phyloP scores from a whole-genome alignment of 1,140 invertebrate genomes.

The Anoplophora glabripennis region DNA sequence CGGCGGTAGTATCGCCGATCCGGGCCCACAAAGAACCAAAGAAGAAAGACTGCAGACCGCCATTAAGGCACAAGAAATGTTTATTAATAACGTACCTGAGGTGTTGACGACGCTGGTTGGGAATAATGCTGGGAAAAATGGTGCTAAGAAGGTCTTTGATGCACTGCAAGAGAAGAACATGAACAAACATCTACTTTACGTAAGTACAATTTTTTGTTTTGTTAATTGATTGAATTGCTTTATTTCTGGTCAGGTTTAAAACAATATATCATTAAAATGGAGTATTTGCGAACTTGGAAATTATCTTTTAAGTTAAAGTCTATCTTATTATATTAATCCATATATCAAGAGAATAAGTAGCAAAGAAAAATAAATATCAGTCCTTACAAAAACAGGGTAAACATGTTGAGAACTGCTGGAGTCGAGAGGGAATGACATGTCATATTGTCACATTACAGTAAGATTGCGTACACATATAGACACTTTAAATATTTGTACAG shows the following conservation, averaged over 20 bases:
- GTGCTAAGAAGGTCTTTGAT: conserved; percentile 83
- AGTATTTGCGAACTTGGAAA: too few species aligned
- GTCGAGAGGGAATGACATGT: too few species aligned
- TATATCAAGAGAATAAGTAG: too few species aligned
- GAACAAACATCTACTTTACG: conserved; percentile 91
- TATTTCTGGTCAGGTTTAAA: conserved; percentile 10
- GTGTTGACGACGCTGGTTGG: conserved; percentile 81
- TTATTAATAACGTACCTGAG: conserved; percentile 73
- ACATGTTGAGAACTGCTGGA: too few species aligned
- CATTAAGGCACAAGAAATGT: conserved; percentile 61
- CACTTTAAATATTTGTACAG: too few species aligned
- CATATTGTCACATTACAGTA: too few species aligned
- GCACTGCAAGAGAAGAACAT: conserved; percentile 79
- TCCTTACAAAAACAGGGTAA: too few species aligned
- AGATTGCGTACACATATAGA: too few species aligned
- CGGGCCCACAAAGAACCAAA: conserved; percentile 58
- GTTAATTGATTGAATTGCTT: conserved; percentile 2
- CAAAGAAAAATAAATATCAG: too few species aligned
- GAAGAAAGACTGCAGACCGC: conserved; percentile 69
- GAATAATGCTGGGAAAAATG: conserved; percentile 76
- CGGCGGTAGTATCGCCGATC: conserved; percentile 64
- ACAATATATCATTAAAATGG: too few species aligned
- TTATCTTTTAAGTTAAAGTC: too few species aligned
- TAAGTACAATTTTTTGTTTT: conserved; percentile 55
- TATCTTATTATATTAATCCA: too few species aligned